Base-by-base conservation (phyloP, 2,888 invertebrate species). In the Ichneumon xanthorius region DNA sequence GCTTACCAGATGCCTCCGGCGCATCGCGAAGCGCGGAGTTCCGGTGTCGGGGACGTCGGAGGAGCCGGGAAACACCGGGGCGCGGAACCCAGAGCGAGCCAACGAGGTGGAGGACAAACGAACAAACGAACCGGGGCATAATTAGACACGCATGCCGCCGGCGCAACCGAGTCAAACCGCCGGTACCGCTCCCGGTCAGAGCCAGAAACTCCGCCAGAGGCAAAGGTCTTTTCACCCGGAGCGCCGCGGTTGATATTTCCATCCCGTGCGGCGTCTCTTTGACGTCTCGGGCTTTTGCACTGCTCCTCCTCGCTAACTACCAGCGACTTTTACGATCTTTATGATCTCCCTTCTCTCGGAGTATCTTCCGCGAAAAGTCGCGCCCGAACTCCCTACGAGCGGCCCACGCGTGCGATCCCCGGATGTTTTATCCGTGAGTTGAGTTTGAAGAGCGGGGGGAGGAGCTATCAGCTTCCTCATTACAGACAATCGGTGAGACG, bases 111-210 rank as follows among this genome's bases (percentile, higher is more conserved):
- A 88, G 87, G 86, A 90, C 90, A 90, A 90, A 90, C 90, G 88
- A 88, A 88, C 89, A 88, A 90, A 90, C 90, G 90, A 90, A 88
- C 88, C 90, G 87, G 88, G 88, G 86, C 88, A 88, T 90, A 90
- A 91, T 91, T 91, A 90, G 90, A 84, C 88, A 88, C 89, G 90
- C 88, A 87, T 79, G 86, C 89, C 87, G 86, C 80, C 76, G 86
- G 85, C 82, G 79, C 87, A 90, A 89, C 89, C 84, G 87, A 88
- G 88, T 90, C 90, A 82, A 88, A 88, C 88, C 84, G 72, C 68
- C 55, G 78, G 65, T 72, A 79, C 81, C 75, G 53, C 81, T 72
- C 58, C 26, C 58, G 14, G 65, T 53, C 75, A 81, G 33, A 76
- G 73, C 65, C 73, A 63, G 65, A 26, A 73, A 81, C 73, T 68